A percentile compares a stretch with the other conserved stretches of the same genome.
These are phyloP conservation scores for Isotomurus palustris DNA, from an alignment of 2,888 invertebrate species.

Conservation along the genomic window DNA sequence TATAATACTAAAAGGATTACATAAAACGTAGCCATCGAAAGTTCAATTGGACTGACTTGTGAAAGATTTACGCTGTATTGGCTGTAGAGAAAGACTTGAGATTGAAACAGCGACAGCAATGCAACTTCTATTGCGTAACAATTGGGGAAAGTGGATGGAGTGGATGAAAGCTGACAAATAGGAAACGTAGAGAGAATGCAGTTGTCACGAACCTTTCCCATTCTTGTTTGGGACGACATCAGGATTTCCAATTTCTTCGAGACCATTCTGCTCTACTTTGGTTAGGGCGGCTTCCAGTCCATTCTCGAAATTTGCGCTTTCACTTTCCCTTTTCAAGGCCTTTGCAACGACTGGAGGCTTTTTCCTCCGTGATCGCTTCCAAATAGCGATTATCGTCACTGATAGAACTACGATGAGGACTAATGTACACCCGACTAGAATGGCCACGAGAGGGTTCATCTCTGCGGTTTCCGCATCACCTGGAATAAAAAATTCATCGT, in stretches of 20 bases:
- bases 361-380: conserved; percentile 43
- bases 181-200: background rate
- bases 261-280: conserved; percentile 41
- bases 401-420: conserved; percentile 42
- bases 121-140: no score
- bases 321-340: conserved; percentile 38
- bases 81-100: no score
- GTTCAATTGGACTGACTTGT: no score
- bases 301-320: conserved; percentile 30
- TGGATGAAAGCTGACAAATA: no score
- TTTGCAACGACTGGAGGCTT: conserved; percentile 39
- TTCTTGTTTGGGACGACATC: conserved; percentile 81
- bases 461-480: conserved; percentile 36
- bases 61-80: no score
- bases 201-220: conserved; percentile 23
- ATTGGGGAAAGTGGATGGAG: no score
- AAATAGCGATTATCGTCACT: conserved; percentile 43
- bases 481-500: conserved; percentile 14
- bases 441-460: conserved; percentile 43
- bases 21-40: no score
- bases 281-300: conserved; percentile 37
- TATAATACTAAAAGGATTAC: no score
- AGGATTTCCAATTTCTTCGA: conserved; percentile 57
- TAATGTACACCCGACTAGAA: conserved; percentile 42
- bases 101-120: no score